Evolutionary conservation across 2,888 invertebrate genomes (phyloP).

Genomic region (Lithophane semibrunnea): DNA sequence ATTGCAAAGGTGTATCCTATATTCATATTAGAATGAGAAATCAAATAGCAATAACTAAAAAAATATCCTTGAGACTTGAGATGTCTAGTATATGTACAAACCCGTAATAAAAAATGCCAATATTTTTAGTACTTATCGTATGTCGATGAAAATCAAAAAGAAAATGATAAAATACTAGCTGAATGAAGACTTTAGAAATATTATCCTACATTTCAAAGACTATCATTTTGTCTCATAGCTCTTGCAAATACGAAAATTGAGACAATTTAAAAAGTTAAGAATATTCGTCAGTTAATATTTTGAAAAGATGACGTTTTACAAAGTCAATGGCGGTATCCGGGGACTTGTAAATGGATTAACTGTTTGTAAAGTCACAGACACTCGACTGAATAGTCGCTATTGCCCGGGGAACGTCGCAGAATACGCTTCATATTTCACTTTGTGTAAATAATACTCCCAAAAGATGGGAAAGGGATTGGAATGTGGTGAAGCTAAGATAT

Average conservation of each 20-base stretch:
- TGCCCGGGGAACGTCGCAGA: conserved; percentile 67
- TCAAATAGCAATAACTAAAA: not conserved
- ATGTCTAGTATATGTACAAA: not conserved
- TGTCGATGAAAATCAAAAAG: not conserved
- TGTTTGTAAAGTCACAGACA: conserved; percentile 74
- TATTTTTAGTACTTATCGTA: not conserved
- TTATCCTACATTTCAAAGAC: not conserved
- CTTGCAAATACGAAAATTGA: not conserved
- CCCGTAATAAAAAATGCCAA: too few species aligned
- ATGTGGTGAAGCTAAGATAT: conserved; percentile 13
- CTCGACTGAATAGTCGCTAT: conserved; percentile 65
- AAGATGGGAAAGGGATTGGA: conserved; percentile 50
- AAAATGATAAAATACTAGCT: not conserved
- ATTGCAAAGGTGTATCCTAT: too few species aligned
- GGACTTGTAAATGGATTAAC: conserved; percentile 80
- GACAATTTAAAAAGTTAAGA: conserved; percentile 2
- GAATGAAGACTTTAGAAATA: not conserved
- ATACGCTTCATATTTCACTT: conserved; percentile 68
- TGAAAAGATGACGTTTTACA: conserved; percentile 63
- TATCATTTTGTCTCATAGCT: not conserved
- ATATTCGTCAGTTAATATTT: conserved; percentile 39
- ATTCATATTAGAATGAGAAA: too few species aligned
- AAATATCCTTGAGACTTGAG: not conserved
- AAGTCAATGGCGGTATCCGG: conserved; percentile 58
- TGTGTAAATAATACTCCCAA: conserved; percentile 60